phyloP scores from a whole-genome alignment of 2,113 vertebrate genomes.

The Thymallus thymallus region DNA sequence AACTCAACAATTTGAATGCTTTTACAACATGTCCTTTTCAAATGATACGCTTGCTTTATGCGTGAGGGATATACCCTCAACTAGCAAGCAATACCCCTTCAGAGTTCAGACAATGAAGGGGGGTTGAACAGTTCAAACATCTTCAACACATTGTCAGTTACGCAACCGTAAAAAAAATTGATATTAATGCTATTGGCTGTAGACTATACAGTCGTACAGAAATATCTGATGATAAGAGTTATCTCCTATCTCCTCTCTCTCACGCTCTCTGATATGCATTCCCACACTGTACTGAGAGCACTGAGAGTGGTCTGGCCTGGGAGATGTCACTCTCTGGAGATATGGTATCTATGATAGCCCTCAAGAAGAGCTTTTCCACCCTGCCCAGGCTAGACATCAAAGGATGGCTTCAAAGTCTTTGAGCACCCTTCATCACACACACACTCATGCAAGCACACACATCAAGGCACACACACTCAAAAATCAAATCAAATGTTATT shows the following conservation, averaged over 20 bases:
- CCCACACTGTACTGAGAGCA: conserved; percentile 1
- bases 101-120: neutral
- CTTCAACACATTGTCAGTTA: conserved; percentile 3
- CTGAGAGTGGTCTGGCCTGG: neutral
- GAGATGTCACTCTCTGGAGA: conserved; percentile 15
- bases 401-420: conserved; percentile 39
- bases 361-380: neutral
- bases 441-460: neutral
- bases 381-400: conserved; percentile 34
- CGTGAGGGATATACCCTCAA: neutral
- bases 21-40: too few relatives aligned
- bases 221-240: conserved; percentile 10
- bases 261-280: neutral
- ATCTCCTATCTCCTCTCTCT: conserved; percentile 4
- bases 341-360: conserved; percentile 16
- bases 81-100: neutral
- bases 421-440: conserved; percentile 35
- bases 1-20: neutral
- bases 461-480: conserved; percentile 2
- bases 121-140: neutral
- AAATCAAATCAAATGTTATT: too few relatives aligned
- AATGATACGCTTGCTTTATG: too few relatives aligned
- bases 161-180: conserved; percentile 11
- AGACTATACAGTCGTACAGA: conserved; percentile 6
- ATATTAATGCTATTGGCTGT: conserved; percentile 10